These are phyloP conservation scores for Gymnorhina tibicen DNA, from an alignment of 2,113 vertebrate species.

Conservation along the genomic window DNA sequence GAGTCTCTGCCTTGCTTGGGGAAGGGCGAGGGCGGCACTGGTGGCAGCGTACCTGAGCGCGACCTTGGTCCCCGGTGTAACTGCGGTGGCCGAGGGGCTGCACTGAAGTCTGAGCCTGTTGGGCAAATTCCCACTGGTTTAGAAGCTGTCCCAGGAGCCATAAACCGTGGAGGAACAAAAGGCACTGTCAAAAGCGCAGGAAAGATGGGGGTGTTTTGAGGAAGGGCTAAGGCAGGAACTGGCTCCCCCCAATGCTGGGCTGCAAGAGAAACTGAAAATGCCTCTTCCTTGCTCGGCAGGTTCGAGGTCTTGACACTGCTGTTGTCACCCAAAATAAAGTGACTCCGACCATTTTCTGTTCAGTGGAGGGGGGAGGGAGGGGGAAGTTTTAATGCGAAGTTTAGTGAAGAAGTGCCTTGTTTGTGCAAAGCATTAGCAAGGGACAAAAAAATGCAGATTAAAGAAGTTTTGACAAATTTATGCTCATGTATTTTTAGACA, in stretches of 20 bases:
- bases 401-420: background rate
- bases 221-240: background rate
- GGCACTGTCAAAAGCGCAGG: rapidly evolving
- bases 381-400: background rate
- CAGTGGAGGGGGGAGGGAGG: rapidly evolving
- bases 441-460: background rate
- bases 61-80: rapidly evolving
- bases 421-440: background rate
- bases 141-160: background rate
- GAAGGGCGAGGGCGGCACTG: rapidly evolving
- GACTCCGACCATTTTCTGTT: background rate
- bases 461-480: background rate
- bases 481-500: background rate
- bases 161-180: rapidly evolving
- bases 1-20: background rate
- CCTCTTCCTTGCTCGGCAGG: background rate
- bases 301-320: background rate
- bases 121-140: rapidly evolving
- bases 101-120: rapidly evolving
- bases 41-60: rapidly evolving
- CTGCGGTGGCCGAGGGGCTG: rapidly evolving
- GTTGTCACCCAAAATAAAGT: background rate
- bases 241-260: background rate
- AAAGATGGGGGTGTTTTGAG: background rate
- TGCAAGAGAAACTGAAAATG: background rate